phyloP scores from a whole-genome alignment of 2,797 vertebrate species.

The Pipistrellus pygmaeus region DNA sequence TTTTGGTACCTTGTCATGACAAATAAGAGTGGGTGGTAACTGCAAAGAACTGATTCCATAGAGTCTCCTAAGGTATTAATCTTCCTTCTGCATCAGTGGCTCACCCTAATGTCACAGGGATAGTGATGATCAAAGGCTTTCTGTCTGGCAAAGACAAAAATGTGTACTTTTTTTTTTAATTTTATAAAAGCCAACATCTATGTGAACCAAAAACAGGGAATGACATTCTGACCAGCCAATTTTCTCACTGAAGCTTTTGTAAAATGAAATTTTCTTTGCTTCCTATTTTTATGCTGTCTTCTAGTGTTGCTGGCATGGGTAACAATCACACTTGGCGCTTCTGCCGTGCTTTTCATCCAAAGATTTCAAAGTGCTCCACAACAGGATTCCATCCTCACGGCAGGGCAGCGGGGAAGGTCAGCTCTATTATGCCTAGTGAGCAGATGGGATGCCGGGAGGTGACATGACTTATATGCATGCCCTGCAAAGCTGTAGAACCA shows the following conservation, averaged over 20 bases:
- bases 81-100: slow-evolving; percentile 47
- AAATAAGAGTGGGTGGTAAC: neutral
- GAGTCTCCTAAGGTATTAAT: neutral
- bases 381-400: slow-evolving; percentile 66
- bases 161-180: slow-evolving; percentile 9
- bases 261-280: slow-evolving; percentile 77
- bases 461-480: neutral
- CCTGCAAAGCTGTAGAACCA: neutral
- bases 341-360: slow-evolving; percentile 75
- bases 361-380: slow-evolving; percentile 77
- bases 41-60: slow-evolving; percentile 42
- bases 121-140: slow-evolving; percentile 39
- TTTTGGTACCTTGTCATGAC: neutral
- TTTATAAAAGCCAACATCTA: slow-evolving; percentile 58
- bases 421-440: slow-evolving; percentile 59
- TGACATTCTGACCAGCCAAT: slow-evolving; percentile 76
- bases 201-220: slow-evolving; percentile 64
- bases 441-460: slow-evolving; percentile 40
- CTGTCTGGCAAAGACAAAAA: slow-evolving; percentile 51
- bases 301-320: slow-evolving; percentile 71
- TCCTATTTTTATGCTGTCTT: slow-evolving; percentile 81
- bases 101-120: slow-evolving; percentile 13
- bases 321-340: slow-evolving; percentile 74
- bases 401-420: slow-evolving; percentile 68
- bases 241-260: slow-evolving; percentile 75